Base-by-base conservation (phyloP, 2,888 invertebrate genomes). In the Agrotis ipsilon region DNA sequence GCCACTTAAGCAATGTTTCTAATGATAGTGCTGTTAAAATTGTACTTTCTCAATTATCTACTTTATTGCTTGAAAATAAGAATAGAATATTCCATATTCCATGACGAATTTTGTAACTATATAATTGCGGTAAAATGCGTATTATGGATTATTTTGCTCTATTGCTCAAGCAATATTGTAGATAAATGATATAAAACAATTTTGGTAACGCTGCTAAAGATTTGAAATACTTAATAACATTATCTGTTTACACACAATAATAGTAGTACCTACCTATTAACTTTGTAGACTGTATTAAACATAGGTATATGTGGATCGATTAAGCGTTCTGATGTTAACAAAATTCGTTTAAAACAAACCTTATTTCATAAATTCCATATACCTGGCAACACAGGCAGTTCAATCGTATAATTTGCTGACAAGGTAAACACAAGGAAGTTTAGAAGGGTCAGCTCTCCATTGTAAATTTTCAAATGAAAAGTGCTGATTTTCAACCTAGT, bases 281-380 rank as follows among this genome's bases (percentile, higher is more conserved):
- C 5, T 14, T 18, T 49, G 11, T 32, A 39, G 45, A 55, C 55
- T 49, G 5, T n/a, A n/a, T 16, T 11, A 43, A 6, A 55, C 6
- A n/a, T 49, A 18, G 32, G 65, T 49, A n/a, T n/a, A 21, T 32
- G 18, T 11, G 14, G 55, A 74, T 66, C 14, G 18, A 59, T 59
- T 48, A 16, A n/a, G 45, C 32, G 1, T 39, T 66, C 55, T 2
- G 45, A 49, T 60, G 68, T 55, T 49, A 48, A 27, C 18, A 19
- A 76, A 73, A 48, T 49, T 73, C 60, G 43, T 55, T 73, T 59
- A 32, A 75, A 75, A 68, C 54, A 75, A 72, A 55, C 49, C 68
- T 65, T 72, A 55, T 51, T 75, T 65, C 48, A 75, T 48, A 75
- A 75, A 48, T 59, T 75, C 27, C 18, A 55, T 39, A 43, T 57